A percentile compares a stretch with the other conserved stretches of the same genome.
Evolutionary conservation across 2,888 invertebrate species (phyloP).

Genomic region (Podotricha telesiphe): DNA sequence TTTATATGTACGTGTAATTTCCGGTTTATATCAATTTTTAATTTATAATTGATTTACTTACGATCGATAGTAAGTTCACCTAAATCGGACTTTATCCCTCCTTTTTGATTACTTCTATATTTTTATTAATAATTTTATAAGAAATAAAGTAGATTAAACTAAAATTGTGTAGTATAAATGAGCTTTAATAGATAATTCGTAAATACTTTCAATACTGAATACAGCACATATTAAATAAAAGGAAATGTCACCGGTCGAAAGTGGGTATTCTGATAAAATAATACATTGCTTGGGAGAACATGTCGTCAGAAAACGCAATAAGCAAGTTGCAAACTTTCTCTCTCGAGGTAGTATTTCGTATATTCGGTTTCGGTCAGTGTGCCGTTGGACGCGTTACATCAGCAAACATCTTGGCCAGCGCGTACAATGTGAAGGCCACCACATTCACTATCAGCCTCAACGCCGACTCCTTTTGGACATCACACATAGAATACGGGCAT

Average conservation of each 20-base stretch:
- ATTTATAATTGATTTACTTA: no score
- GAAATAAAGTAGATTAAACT: no score
- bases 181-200: no score
- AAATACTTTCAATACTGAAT: neutral
- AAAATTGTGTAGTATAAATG: no score
- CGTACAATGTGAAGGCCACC: constrained; percentile 72
- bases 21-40: no score
- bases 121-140: no score
- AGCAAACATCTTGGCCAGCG: constrained; percentile 55
- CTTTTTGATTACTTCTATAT: no score
- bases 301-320: constrained; percentile 9
- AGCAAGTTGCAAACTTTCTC: constrained; percentile 43
- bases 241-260: neutral
- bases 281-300: neutral
- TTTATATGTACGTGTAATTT: neutral
- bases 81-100: no score
- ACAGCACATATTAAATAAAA: neutral
- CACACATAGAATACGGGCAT: constrained; percentile 20
- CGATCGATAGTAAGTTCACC: no score
- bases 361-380: constrained; percentile 40
- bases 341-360: constrained; percentile 37
- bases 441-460: constrained; percentile 66
- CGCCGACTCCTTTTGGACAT: constrained; percentile 44
- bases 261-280: neutral
- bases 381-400: constrained; percentile 54